Evolutionary conservation across 2,797 vertebrate genomes (phyloP).

Genomic region (Sciaenops ocellatus): DNA sequence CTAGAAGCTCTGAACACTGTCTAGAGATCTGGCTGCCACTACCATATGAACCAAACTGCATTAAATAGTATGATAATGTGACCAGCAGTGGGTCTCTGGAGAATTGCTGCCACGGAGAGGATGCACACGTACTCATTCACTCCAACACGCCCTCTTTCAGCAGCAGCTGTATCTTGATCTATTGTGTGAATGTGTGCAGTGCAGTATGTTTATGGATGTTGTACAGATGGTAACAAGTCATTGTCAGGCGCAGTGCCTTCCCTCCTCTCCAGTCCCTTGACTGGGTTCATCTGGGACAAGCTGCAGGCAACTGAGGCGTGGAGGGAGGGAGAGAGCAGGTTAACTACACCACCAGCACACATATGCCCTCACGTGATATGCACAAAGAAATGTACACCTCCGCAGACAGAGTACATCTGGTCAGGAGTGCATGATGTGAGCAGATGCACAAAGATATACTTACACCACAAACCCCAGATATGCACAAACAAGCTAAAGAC

Average conservation of each 20-base stretch:
- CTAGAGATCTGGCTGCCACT: conserved; percentile 39
- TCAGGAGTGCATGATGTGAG: background rate
- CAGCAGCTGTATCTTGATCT: conserved; percentile 67
- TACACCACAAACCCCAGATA: conserved; percentile 17
- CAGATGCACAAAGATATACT: background rate
- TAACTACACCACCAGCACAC: conserved; percentile 35
- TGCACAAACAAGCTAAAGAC: conserved; percentile 3
- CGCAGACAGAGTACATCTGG: background rate
- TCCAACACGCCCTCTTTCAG: conserved; percentile 47
- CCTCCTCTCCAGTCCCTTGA: conserved; percentile 42
- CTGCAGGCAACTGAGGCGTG: conserved; percentile 67
- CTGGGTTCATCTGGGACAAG: conserved; percentile 74
- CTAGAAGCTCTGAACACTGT: conserved; percentile 41
- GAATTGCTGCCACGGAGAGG: conserved; percentile 60
- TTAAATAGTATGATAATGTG: conserved; percentile 79
- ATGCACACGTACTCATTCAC: conserved; percentile 37
- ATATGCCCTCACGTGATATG: conserved; percentile 20
- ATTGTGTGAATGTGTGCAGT: conserved; percentile 70
- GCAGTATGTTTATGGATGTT: conserved; percentile 76
- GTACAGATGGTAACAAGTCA: conserved; percentile 80
- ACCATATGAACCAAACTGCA: conserved; percentile 60
- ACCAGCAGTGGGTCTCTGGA: conserved; percentile 72
- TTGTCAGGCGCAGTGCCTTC: conserved; percentile 60
- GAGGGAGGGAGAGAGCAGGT: conserved; percentile 31
- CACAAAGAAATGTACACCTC: conserved; percentile 4